phyloP scores from a whole-genome alignment of 2,113 vertebrate species.

The Actenoides hombroni region DNA sequence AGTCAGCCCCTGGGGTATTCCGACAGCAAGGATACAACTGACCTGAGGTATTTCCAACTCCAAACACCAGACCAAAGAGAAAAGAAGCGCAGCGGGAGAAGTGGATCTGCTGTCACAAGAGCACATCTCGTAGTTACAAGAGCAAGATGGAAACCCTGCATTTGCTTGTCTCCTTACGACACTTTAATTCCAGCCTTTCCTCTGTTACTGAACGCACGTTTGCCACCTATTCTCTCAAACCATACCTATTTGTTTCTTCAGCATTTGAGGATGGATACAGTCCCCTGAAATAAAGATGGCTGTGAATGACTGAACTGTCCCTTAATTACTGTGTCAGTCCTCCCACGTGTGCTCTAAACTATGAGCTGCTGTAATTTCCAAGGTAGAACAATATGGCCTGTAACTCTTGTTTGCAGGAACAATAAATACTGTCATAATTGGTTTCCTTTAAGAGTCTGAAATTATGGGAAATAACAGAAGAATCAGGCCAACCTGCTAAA shows the following conservation, averaged over 20 bases:
- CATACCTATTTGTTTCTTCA: neutral
- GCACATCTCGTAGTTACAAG: neutral
- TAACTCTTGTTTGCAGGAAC: neutral
- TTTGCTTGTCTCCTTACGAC: constrained; percentile 11
- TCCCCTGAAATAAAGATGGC: neutral
- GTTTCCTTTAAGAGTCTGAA: neutral
- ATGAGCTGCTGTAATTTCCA: neutral
- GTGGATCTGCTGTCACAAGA: neutral
- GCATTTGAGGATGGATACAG: neutral
- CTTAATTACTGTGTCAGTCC: neutral
- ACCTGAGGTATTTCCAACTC: neutral
- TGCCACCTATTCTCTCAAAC: neutral
- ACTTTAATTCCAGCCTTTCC: constrained; percentile 19
- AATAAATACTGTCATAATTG: neutral
- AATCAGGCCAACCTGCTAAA: neutral
- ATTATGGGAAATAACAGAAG: neutral
- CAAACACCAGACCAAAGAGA: neutral
- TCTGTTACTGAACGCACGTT: neutral
- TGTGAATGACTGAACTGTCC: neutral
- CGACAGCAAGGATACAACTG: neutral
- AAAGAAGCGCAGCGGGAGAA: neutral
- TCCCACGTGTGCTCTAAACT: neutral
- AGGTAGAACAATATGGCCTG: neutral
- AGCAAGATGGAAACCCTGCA: neutral
- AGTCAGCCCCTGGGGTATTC: neutral